Evolutionary conservation across 2,888 invertebrate species (phyloP), one percentile per base, ranked within the genome.

Genomic region (Harpalus rubripes): DNA sequence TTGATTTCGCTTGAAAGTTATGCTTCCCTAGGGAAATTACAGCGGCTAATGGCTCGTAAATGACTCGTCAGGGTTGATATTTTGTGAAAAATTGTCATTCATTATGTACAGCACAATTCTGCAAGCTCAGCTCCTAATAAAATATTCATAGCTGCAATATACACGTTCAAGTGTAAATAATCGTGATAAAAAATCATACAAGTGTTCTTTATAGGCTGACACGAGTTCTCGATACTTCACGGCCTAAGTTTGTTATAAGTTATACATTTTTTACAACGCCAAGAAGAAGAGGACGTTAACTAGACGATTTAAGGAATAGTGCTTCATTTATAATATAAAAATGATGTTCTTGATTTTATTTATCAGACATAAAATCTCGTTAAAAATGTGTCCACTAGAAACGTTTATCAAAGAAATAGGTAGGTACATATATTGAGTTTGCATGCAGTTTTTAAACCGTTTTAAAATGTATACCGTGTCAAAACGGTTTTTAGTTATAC

Each of bases 71-170:
- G 32, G 32, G 39, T 68, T 39, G 68, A 68, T 68, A 68, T 68
- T 68, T 63, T 68, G n/a, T 68, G 68, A 68, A 68, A 68, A 68
- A 68, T 68, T 68, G 39, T 68, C 68, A 68, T 68, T 68, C 68
- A 68, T 68, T 68, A 68, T 63, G 63, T 63, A 63, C 26, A 22
- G 63, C 63, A 63, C 63, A 63, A 63, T 63, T 63, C 22, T 63
- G 63, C 63, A 63, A 63, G 63, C 63, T 63, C 63, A 63, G 63
- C 7, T 22, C 7, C 26, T 63, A 22, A 63, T 63, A 7, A 63
- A 63, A 18, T 63, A 63, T 63, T 63, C 63, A 63, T 26, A 22
- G 26, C 63, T 63, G 63, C 26, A 63, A 63, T 63, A 22, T 12
- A 18, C 18, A 16, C 22, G 26, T 22, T 22, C 18, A 59, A 59